Evolutionary conservation across 2,888 invertebrate species (phyloP).

Genomic region (Choristoneura rosaceana): DNA sequence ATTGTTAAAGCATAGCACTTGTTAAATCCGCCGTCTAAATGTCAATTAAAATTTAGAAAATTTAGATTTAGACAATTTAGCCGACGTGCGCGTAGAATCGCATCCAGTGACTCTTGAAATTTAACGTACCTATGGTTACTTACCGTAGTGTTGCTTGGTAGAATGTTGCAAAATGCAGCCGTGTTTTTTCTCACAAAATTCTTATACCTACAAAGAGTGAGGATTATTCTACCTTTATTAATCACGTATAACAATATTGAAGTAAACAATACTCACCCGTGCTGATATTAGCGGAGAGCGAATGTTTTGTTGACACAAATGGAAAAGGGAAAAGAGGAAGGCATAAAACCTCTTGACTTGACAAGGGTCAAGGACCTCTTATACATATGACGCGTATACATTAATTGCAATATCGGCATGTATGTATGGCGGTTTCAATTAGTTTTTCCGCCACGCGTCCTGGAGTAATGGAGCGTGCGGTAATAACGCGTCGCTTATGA

Average conservation of each 20-base stretch:
- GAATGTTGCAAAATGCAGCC: no score
- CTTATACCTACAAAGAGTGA: no score
- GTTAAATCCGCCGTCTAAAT: no score
- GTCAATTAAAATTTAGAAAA: no score
- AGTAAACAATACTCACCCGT: background rate
- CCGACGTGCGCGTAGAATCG: no score
- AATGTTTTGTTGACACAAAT: background rate
- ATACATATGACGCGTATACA: conserved; percentile 12
- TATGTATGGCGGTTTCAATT: conserved; percentile 15
- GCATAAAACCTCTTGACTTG: conserved; percentile 8
- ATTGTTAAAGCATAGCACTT: no score
- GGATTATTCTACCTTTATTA: background rate
- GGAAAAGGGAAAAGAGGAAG: conserved; percentile 3
- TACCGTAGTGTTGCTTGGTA: no score
- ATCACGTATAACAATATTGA: background rate
- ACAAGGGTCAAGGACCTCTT: conserved; percentile 8
- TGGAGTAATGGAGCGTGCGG: conserved; percentile 6
- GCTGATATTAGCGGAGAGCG: background rate
- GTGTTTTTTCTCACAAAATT: no score
- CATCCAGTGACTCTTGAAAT: no score
- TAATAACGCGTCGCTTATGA: conserved; percentile 15
- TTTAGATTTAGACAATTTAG: no score
- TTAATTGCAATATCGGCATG: conserved; percentile 17
- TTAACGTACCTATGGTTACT: no score
- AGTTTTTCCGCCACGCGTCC: conserved; percentile 9